Base-by-base conservation (phyloP, 1,140 invertebrate species). In the Venustaconcha ellipsiformis region DNA sequence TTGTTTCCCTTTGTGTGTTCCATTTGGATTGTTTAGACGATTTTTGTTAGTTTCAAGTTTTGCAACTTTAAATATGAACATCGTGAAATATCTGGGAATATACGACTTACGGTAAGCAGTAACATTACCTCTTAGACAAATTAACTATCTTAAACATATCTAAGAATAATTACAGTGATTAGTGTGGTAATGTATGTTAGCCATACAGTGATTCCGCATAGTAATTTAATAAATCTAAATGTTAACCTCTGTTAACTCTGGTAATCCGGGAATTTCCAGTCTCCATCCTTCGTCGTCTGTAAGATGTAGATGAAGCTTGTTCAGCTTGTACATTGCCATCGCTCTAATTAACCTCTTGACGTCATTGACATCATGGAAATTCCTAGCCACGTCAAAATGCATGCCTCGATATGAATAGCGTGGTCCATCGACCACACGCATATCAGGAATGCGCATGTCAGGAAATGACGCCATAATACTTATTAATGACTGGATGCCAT, bases 331-430 rank as follows among this genome's bases (percentile, higher is more conserved):
- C 67, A 74, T 71, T 1, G 78, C 75, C 85, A 87, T 86, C 13
- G 67, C 78, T 17, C 85, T 78, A 18, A 86, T 17, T 20, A 82
- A 62, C 26, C 68, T 70, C 30, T 73, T 55, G 23, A 86, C 73
- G 37, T 79, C 72, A 2, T 78, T 30, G 65, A 71, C 74, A 2
- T 65, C 57, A 48, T 79, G 71, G 60, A 87, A 87, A 70, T 87
- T 79, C 17, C 85, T 73, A 15, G 69, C 69, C 15, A 84, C 80
- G 67, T 87, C 85, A 55, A 89, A 56, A 76, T 85, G 76, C 59
- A 89, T 72, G 2, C 88, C 88, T 63, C 89, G 75, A 72, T 83
- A 88, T 14, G 65, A n/a, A 72, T 84, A 89, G 30, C 87, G 78
- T 57, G 88, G 88, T 2, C 74, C 71, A 68, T 89, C 88, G 17